These are phyloP conservation scores for Schizotus pectinicornis DNA, from an alignment of 2,888 invertebrate genomes.

Conservation along the genomic window DNA sequence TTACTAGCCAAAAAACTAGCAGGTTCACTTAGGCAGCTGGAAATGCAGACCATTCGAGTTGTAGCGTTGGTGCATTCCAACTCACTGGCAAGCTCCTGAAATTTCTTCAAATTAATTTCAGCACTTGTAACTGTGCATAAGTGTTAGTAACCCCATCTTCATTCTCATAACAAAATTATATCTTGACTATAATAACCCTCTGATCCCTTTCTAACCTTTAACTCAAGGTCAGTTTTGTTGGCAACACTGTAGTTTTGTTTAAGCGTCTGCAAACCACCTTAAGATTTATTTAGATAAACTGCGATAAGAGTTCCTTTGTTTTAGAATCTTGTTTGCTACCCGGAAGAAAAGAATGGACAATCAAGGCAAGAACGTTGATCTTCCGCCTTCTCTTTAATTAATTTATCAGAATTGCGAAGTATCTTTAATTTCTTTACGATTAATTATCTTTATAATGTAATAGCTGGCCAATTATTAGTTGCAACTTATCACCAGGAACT, in stretches of 20 bases:
- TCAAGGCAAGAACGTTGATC: neutral
- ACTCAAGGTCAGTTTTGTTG: too few relatives aligned
- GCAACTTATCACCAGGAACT: neutral
- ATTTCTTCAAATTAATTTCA: neutral
- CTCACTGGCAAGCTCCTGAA: constrained; percentile 11
- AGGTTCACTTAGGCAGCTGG: constrained; percentile 33
- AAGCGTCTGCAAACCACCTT: too few relatives aligned
- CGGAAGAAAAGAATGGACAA: constrained; percentile 30
- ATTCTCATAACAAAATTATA: too few relatives aligned
- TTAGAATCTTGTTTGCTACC: constrained; percentile 5
- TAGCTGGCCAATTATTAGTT: neutral
- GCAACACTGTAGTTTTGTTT: neutral
- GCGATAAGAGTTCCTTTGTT: too few relatives aligned
- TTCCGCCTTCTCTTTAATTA: too few relatives aligned
- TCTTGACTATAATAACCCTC: too few relatives aligned
- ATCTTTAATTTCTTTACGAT: too few relatives aligned
- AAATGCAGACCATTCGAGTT: constrained; percentile 14
- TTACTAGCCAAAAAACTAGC: constrained; percentile 27
- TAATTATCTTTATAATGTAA: neutral
- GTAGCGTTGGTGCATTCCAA: constrained; percentile 10
- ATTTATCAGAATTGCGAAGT: too few relatives aligned
- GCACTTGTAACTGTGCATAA: neutral
- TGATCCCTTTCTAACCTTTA: too few relatives aligned
- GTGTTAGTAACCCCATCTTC: too few relatives aligned
- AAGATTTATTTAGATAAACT: too few relatives aligned